A percentile compares a stretch with the other conserved stretches of the same genome.
Conservation (phyloP, 2,888 invertebrate species). For the Stegophylla sp. region DNA sequence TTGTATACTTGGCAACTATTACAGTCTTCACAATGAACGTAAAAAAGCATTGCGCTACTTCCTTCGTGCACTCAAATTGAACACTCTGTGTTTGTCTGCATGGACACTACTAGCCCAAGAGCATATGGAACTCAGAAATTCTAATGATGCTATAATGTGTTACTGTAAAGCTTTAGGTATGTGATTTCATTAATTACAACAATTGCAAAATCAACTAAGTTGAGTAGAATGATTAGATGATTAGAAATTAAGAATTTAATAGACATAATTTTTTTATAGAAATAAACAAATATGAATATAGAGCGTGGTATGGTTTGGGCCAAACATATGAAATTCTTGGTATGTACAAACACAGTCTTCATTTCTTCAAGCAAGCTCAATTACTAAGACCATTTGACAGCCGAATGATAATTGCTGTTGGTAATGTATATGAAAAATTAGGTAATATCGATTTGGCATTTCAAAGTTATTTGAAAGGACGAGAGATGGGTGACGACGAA, state of each 20-base stretch:
- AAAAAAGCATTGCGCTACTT: constrained; percentile 98
- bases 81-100: constrained; percentile 91
- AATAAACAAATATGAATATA: constrained; percentile 90
- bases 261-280: constrained; percentile 69
- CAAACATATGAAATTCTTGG: constrained; percentile 98
- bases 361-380: constrained; percentile 94
- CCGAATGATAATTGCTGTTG: constrained; percentile 94
- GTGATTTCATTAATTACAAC: constrained; percentile 47
- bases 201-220: no score
- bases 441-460: constrained; percentile 91
- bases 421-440: constrained; percentile 94
- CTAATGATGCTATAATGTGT: constrained; percentile 97
- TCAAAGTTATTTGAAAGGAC: constrained; percentile 97
- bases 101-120: constrained; percentile 99
- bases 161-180: constrained; percentile 94
- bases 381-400: constrained; percentile 92
- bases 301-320: constrained; percentile 98
- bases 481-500: constrained; percentile 94
- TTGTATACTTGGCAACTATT: constrained; percentile 98
- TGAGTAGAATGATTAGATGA: constrained; percentile 33
- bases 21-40: constrained; percentile 92
- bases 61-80: constrained; percentile 89
- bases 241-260: no score
- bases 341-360: constrained; percentile 92
- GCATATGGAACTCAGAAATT: constrained; percentile 98